Conservation (phyloP, 2,797 vertebrate species). For the Thalassophryne amazonica region DNA sequence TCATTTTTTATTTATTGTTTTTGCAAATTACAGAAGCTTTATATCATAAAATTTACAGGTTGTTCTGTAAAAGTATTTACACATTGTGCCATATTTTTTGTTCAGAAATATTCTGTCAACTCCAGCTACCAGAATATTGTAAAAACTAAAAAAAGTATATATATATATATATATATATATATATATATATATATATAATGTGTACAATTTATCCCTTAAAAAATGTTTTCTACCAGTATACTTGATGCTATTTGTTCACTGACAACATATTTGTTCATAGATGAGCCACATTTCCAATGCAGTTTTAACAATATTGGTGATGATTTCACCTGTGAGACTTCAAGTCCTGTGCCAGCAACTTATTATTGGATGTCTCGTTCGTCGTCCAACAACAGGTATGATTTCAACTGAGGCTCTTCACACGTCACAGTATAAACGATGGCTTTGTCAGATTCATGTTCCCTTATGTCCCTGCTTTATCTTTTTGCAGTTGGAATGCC, state of each 20-base stretch:
- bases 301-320: accelerated
- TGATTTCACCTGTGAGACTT: conserved; percentile 23
- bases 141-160: too few relatives aligned
- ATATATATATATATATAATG: not conserved
- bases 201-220: not conserved
- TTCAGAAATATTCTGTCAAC: too few relatives aligned
- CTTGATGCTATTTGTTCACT: not conserved
- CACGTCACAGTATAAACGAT: too few relatives aligned
- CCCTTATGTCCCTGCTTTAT: conserved; percentile 5
- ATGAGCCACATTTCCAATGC: conserved; percentile 26
- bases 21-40: too few relatives aligned
- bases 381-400: conserved; percentile 46
- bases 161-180: not conserved
- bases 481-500: conserved; percentile 18
- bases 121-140: too few relatives aligned
- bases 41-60: too few relatives aligned
- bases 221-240: not conserved
- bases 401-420: too few relatives aligned
- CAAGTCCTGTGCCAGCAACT: conserved; percentile 44
- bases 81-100: too few relatives aligned
- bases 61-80: too few relatives aligned
- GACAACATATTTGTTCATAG: conserved; percentile 46
- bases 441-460: not conserved
- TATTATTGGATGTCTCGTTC: conserved; percentile 60
- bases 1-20: too few relatives aligned